Conservation (phyloP, 2,113 vertebrate species). For the Notarius lentiginosus region DNA sequence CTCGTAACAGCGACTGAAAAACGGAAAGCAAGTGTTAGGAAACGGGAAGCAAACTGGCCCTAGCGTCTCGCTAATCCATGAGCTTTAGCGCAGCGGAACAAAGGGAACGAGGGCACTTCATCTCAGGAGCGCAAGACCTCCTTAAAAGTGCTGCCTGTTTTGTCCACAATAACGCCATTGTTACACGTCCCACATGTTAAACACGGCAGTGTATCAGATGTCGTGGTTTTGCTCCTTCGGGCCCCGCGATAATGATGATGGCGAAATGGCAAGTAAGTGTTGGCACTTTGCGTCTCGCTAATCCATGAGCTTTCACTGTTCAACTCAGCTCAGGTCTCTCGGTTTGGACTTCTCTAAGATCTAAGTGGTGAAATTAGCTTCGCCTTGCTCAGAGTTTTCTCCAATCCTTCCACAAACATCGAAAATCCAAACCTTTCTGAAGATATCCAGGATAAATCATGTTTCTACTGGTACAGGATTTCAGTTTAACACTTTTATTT, state of each 20-base stretch:
- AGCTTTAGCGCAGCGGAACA: conserved; percentile 3
- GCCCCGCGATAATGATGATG: conserved; percentile 57
- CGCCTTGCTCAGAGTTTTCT: not conserved
- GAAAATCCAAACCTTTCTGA: not conserved
- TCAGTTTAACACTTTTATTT: not conserved
- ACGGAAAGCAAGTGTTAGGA: conserved; percentile 13
- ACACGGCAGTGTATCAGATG: not conserved
- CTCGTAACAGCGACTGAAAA: not conserved
- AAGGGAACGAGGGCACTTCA: not conserved
- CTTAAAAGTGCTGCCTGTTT: not conserved
- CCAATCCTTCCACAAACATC: not conserved
- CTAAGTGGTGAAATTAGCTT: not conserved
- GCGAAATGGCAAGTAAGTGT: conserved; percentile 1
- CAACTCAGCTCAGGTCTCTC: not conserved
- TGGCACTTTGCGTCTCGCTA: not conserved
- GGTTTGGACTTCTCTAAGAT: not conserved
- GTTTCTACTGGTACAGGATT: no score
- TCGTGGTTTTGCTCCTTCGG: conserved; percentile 14
- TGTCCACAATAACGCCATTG: not conserved
- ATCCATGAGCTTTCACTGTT: not conserved
- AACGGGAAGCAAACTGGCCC: conserved; percentile 15
- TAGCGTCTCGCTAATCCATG: conserved; percentile 14
- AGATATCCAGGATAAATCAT: not conserved
- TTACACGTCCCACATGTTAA: not conserved
- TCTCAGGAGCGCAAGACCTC: not conserved